Evolutionary conservation across 2,113 vertebrate genomes (phyloP).

Genomic region (Corythoichthys haematopterus): DNA sequence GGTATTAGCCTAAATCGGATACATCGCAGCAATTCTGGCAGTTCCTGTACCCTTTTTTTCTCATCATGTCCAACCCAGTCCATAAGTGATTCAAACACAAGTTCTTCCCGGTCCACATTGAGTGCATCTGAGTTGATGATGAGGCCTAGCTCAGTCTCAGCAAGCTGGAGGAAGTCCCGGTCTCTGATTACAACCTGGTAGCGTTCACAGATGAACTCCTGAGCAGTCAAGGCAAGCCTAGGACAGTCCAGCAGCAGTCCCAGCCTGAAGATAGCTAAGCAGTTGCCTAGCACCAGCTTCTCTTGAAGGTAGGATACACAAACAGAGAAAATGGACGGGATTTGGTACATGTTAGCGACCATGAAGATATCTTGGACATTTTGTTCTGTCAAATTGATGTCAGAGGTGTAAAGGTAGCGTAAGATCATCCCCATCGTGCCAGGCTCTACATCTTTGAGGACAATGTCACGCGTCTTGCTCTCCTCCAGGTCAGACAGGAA

Average conservation of each 20-base stretch:
- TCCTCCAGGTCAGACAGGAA: slow-evolving; percentile 83
- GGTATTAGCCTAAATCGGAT: slow-evolving; percentile 87
- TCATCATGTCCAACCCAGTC: slow-evolving; percentile 79
- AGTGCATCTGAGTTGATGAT: slow-evolving; percentile 84
- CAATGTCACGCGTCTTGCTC: slow-evolving; percentile 78
- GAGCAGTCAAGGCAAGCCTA: slow-evolving; percentile 76
- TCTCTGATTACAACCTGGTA: slow-evolving; percentile 80
- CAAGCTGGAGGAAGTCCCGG: slow-evolving; percentile 83
- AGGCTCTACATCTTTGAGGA: slow-evolving; percentile 83
- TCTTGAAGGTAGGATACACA: slow-evolving; percentile 91
- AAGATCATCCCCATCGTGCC: slow-evolving; percentile 84
- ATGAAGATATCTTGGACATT: slow-evolving; percentile 91
- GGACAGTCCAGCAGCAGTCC: slow-evolving; percentile 87
- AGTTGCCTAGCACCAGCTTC: slow-evolving; percentile 85
- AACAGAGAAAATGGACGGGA: slow-evolving; percentile 91
- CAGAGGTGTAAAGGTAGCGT: slow-evolving; percentile 89
- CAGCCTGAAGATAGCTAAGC: slow-evolving; percentile 86
- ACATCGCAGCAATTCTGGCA: slow-evolving; percentile 85
- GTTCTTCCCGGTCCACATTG: slow-evolving; percentile 83
- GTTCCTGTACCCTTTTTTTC: slow-evolving; percentile 70
- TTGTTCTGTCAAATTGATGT: slow-evolving; percentile 84
- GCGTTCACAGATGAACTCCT: slow-evolving; percentile 85
- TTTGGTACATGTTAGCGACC: slow-evolving; percentile 90
- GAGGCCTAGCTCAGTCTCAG: slow-evolving; percentile 80
- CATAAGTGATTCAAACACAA: slow-evolving; percentile 89